Conservation (phyloP, 2,797 vertebrate genomes). For the Peromyscus melanophrys region DNA sequence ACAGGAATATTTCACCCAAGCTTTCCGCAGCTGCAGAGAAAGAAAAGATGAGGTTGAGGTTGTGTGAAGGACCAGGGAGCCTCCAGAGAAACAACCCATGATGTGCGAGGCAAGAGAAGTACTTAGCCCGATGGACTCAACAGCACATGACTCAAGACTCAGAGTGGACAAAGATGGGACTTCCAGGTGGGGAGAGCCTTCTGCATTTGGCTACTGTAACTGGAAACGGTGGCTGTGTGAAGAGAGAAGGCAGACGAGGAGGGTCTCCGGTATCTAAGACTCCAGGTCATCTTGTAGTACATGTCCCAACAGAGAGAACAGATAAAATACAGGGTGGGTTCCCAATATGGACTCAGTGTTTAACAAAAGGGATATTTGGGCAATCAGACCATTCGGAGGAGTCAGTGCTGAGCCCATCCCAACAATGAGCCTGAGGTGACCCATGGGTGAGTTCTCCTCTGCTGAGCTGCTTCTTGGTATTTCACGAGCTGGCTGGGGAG, state of each 20-base stretch:
- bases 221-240: neutral
- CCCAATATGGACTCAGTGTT: neutral
- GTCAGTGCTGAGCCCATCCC: neutral
- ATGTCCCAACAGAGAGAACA: neutral
- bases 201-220: neutral
- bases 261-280: neutral
- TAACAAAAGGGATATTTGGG: neutral
- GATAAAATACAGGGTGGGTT: neutral
- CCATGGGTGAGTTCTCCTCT: neutral
- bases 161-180: no score
- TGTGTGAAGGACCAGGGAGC: neutral
- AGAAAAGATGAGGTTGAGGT: neutral
- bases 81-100: neutral
- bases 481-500: neutral
- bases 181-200: fast-evolving
- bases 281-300: neutral
- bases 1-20: neutral
- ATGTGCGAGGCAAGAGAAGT: neutral
- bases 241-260: neutral
- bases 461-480: neutral
- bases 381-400: neutral
- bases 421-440: neutral
- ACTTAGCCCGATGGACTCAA: fast-evolving
- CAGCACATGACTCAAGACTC: neutral
- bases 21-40: neutral